Evolutionary conservation across 2,888 invertebrate species (phyloP), one percentile per base, ranked within the genome.

Genomic region (Caenorhabditis becei): DNA sequence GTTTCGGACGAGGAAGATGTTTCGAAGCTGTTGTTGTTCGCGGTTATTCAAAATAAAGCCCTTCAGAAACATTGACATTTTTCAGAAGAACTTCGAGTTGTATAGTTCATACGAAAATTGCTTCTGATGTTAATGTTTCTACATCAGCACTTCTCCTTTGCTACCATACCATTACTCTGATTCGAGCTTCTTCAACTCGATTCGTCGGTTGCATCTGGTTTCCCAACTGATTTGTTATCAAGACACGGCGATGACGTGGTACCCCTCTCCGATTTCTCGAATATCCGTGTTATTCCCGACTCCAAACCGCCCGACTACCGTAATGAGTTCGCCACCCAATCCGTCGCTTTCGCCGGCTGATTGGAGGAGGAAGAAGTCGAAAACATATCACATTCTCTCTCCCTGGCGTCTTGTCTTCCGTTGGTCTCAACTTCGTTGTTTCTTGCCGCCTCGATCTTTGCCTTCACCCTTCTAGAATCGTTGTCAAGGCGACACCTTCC

Each of bases 401-500:
- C 7, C 16, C 18, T n/a, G 32, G 4, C 56, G 7, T 18, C 35
- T n/a, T 35, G 10, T 14, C 20, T 18, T 35, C 18, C 26, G 14
- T 18, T 3, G 16, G 44, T 14, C 44, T n/a, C n/a, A n/a, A n/a
- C n/a, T n/a, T n/a, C n/a, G n/a, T 51, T 51, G 51, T 51, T 51
- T 51, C 51, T 51, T 51, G 51, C 51, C 24, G 51, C 24, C 51
- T 51, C 51, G 51, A 51, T 54, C 54, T 28, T 28, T 26, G 14
- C 54, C 16, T 26, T 28, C 41, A 41, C 41, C 41, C n/a, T n/a
- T n/a, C 41, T 3, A 41, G 24, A 56, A 49, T 51, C 41, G 70
- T 71, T 61, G 70, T 71, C 70, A 61, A 71, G 70, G 70, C 49
- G 61, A 71, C 67, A 16, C 61, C 11, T 51, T 71, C 18, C 37